phyloP scores from a whole-genome alignment of 1,140 invertebrate genomes.

The Drosophila pruinosa region DNA sequence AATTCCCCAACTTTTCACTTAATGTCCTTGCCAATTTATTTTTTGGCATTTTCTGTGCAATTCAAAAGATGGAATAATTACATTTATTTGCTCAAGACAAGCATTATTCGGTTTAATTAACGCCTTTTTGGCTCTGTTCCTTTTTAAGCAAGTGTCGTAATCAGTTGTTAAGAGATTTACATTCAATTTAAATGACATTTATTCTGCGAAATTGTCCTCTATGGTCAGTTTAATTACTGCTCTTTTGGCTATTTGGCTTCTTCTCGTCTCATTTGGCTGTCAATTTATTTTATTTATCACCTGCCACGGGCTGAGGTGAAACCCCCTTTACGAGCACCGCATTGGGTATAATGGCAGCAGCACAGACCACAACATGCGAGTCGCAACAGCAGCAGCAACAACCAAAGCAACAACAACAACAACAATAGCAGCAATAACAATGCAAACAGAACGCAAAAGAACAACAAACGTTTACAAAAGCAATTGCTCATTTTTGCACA shows the following conservation, averaged over 20 bases:
- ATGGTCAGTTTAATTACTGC: not conserved
- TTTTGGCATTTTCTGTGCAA: too few species aligned
- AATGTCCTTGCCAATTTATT: too few species aligned
- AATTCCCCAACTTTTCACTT: too few species aligned
- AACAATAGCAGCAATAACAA: conserved; percentile 5
- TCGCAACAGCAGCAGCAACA: conserved; percentile 1
- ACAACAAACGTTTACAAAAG: conserved; percentile 50
- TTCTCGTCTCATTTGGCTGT: not conserved
- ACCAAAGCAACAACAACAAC: not conserved
- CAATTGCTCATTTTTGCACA: conserved; percentile 76
- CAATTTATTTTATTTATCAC: conserved; percentile 2
- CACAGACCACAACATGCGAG: conserved; percentile 30
- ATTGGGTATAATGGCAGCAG: conserved; percentile 36
- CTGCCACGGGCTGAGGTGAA: not conserved
- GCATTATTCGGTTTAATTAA: not conserved
- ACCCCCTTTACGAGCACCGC: not conserved
- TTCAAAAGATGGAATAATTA: too few species aligned
- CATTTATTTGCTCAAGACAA: not conserved
- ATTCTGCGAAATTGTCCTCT: not conserved
- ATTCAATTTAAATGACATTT: conserved; percentile 1
- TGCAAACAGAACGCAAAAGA: conserved; percentile 3
- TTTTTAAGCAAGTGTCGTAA: not conserved
- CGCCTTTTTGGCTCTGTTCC: not conserved
- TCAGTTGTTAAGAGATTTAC: not conserved
- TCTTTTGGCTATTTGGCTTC: not conserved